Conservation (phyloP, 2,797 vertebrate species). For the Mormyrus hasselquistii region DNA sequence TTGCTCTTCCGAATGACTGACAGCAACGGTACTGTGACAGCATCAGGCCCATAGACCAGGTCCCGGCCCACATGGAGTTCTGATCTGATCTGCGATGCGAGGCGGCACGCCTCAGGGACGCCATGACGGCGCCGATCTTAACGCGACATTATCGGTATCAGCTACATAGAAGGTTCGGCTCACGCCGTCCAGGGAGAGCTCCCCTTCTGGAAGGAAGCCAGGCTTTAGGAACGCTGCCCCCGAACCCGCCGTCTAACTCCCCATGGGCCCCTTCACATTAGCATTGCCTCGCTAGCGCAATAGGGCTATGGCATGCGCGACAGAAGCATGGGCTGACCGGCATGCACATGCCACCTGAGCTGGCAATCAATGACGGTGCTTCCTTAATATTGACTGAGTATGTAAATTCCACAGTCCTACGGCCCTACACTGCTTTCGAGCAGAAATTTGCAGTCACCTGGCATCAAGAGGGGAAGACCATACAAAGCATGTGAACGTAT, state of each 20-base stretch:
- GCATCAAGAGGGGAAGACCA: background rate
- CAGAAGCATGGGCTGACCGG: background rate
- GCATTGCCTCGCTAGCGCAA: conserved; percentile 22
- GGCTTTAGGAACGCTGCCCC: conserved; percentile 40
- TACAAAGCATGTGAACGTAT: background rate
- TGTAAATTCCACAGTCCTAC: background rate
- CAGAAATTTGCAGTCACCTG: background rate
- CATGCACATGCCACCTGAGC: background rate
- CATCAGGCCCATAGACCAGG: conserved; percentile 41
- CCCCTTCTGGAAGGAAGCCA: conserved; percentile 44
- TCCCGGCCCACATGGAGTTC: conserved; percentile 56
- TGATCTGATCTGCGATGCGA: conserved; percentile 73
- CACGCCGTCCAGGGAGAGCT: conserved; percentile 51
- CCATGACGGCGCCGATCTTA: conserved; percentile 44
- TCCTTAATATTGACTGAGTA: background rate
- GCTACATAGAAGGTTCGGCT: conserved; percentile 35
- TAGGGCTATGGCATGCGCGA: background rate
- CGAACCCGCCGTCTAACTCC: conserved; percentile 51
- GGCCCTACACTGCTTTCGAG: background rate
- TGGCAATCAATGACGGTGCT: background rate
- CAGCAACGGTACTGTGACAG: conserved; percentile 15
- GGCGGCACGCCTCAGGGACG: conserved; percentile 62
- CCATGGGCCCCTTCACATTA: conserved; percentile 52
- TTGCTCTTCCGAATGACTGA: conserved; percentile 47
- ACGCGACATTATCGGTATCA: conserved; percentile 58